Conservation (phyloP, 2,113 vertebrate genomes). For the Ctenomys sociabilis region DNA sequence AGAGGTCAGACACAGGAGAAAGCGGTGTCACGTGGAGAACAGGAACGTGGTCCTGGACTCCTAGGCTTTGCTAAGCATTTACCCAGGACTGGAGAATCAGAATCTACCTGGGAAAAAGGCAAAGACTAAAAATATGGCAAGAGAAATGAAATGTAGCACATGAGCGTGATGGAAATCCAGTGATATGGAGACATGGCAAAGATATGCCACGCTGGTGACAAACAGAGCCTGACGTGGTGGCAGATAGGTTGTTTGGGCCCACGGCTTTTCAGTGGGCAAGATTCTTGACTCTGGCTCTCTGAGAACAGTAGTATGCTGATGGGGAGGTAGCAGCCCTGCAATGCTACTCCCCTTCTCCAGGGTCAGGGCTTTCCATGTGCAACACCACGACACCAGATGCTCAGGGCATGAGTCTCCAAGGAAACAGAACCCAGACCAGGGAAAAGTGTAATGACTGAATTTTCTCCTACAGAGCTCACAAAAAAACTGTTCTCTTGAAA, state of each 20-base stretch:
- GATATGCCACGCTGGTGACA: not conserved
- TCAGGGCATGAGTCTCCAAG: not conserved
- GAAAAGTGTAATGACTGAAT: not conserved
- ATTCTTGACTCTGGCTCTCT: not conserved
- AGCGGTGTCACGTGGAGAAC: not conserved
- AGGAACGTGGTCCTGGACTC: constrained; percentile 45
- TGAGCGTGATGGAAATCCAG: not conserved
- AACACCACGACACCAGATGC: not conserved
- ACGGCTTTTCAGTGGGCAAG: not conserved
- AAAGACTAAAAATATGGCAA: constrained; percentile 56
- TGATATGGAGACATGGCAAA: not conserved
- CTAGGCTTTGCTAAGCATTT: constrained; percentile 69
- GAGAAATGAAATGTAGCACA: constrained; percentile 4
- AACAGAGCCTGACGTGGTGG: not conserved
- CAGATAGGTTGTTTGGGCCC: not conserved
- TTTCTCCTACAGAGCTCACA: not conserved
- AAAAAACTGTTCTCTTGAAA: not conserved
- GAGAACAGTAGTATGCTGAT: not conserved
- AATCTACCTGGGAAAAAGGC: constrained; percentile 56
- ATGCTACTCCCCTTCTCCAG: not conserved
- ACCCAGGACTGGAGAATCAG: constrained; percentile 28
- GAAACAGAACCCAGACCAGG: not conserved
- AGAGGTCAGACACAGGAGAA: not conserved
- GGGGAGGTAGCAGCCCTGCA: not conserved
- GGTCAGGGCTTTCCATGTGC: not conserved